Evolutionary conservation across 2,888 invertebrate genomes (phyloP), one percentile per base, ranked within the genome.

Genomic region (Hecatera dysodea): DNA sequence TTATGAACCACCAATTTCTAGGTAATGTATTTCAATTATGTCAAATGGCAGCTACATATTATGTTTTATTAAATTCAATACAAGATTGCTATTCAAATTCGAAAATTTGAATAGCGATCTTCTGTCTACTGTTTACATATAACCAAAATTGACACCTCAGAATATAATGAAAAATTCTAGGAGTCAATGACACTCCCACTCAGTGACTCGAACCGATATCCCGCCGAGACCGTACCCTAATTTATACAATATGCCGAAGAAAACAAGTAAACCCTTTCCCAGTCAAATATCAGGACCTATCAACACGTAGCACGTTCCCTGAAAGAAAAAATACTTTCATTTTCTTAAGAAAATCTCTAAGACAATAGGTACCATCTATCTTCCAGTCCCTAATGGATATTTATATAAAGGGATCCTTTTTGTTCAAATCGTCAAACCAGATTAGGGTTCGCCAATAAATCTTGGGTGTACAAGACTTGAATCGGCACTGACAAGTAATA

Each of bases 401-500:
- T 71, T 71, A 69, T 59, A 62, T 36, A 71, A 48, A 67, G 52
- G 39, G 67, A 71, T 63, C 68, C 77, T 67, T 77, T 83, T 80
- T 56, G 53, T 67, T 55, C 50, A 46, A 73, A 66, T 68, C 56
- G 71, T 83, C 78, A 81, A 73, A 69, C 66, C 39, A 65, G 62
- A 81, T 72, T 72, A 60, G 65, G 81, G 67, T 67, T 53, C 39
- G 11, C 48, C 55, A 59, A 83, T 80, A 74, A 69, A 82, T 77
- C 64, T 53, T 24, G 61, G 44, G 17, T 56, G 55, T 27, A 66
- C 63, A 68, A 27, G 68, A 53, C 57, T 67, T 57, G 36, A 64
- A 72, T 64, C 56, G 44, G 46, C 36, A 52, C 46, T 53, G 66
- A 70, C 57, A 62, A 55, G 24, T 66, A 57, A 72, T 39, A 53